Conservation (phyloP, 2,113 vertebrate genomes). For the Vulpes lagopus region DNA sequence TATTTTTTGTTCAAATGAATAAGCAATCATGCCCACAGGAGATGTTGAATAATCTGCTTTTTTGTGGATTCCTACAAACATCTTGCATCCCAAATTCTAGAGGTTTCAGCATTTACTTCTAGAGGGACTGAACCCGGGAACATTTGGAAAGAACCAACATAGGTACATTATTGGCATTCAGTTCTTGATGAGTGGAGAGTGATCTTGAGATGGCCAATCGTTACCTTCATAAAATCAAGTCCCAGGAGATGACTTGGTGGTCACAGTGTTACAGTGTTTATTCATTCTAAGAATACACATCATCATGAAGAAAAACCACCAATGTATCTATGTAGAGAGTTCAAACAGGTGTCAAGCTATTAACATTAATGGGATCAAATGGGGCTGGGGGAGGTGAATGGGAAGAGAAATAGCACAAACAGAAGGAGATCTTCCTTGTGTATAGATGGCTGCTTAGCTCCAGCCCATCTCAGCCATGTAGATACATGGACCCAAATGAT, state of each 20-base stretch:
- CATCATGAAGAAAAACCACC: background rate
- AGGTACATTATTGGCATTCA: background rate
- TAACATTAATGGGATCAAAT: background rate
- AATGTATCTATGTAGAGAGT: background rate
- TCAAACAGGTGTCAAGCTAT: background rate
- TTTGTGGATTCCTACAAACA: background rate
- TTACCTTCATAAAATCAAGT: background rate
- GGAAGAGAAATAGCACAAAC: accelerated
- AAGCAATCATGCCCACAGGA: background rate
- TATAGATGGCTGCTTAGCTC: background rate
- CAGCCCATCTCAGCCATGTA: background rate
- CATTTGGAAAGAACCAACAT: background rate
- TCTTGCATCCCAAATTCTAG: background rate
- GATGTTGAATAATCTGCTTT: background rate
- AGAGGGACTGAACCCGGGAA: background rate
- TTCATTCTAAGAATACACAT: background rate
- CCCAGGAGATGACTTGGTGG: background rate
- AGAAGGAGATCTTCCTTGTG: no score
- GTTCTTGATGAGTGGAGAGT: background rate
- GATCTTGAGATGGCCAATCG: background rate
- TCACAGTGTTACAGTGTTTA: background rate
- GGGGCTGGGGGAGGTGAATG: background rate
- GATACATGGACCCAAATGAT: accelerated
- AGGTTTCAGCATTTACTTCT: background rate
- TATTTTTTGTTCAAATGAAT: background rate